Conservation (phyloP, 2,113 vertebrate species). For the Indri indri region DNA sequence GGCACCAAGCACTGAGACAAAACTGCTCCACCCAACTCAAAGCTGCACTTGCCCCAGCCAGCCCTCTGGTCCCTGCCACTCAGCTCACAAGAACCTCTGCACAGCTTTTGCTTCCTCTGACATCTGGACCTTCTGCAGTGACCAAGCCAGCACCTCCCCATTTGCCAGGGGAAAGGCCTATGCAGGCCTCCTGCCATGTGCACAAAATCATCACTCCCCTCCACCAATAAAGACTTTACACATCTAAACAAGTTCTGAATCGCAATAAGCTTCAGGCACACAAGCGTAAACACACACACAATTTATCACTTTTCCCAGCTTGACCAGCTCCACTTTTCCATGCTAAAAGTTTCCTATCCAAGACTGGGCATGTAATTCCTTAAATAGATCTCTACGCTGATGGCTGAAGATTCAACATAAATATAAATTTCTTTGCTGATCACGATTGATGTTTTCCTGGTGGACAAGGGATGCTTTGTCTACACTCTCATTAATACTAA, state of each 20-base stretch:
- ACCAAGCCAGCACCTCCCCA: background rate
- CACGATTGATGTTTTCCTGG: background rate
- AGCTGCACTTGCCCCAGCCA: background rate
- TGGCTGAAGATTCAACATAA: background rate
- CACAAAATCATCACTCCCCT: background rate
- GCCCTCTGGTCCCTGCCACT: background rate
- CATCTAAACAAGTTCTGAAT: background rate
- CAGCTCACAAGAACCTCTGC: background rate
- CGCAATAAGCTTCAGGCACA: background rate
- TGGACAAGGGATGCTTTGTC: background rate
- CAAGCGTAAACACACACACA: background rate
- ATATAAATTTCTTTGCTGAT: background rate
- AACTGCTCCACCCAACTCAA: background rate
- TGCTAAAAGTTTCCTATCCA: background rate
- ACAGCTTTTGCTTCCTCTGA: background rate
- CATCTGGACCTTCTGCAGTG: background rate
- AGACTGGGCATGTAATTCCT: conserved; percentile 14
- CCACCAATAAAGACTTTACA: background rate
- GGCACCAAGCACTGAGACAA: background rate
- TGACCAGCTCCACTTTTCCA: background rate
- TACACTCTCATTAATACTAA: background rate
- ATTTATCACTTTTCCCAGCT: background rate
- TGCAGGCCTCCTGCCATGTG: background rate
- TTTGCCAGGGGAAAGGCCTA: background rate
- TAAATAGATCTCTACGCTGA: background rate